Evolutionary conservation across 2,797 vertebrate species (phyloP), one percentile per base, ranked within the genome.

Genomic region (Premnoplex brunnescens): DNA sequence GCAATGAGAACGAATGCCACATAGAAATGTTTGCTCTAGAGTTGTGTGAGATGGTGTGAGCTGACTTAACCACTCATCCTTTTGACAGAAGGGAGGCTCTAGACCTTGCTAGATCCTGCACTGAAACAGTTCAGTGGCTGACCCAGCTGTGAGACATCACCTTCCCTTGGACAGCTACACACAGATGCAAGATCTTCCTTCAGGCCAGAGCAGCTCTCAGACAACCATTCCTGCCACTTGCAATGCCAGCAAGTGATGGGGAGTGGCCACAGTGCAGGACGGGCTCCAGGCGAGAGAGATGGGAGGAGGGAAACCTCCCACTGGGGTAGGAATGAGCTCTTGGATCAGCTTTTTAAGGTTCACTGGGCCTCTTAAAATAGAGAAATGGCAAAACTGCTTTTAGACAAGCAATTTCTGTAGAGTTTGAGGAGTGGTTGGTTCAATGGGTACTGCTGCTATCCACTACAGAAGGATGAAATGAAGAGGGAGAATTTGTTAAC

Each of bases 291-390:
- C 12, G 18, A 24, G 36, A 34, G 9, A 52, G 14, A 15, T 6
- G 55, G 39, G 37, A 44, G 39, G 21, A 63, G 19, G 7, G 14
- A 78, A 84, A 39, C 13, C 32, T 64, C 34, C 43, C 28, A 7
- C 36, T 46, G 0, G 0, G 22, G 37, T 22, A n/a, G 30, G 44
- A 63, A 58, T 0, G 1, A 62, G 28, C 26, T 52, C 43, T 74
- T 74, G 43, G 28, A 58, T 74, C 44, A 63, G 37, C 37, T 43
- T 83, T 67, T 18, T 26, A 54, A 64, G 56, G 27, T 80, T 79
- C 32, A 34, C 23, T 37, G 39, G 59, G 15, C 24, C 24, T 85
- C 24, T 60, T 76, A 34, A 71, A 71, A 18, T 11, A 66, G 36
- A 55, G 27, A 60, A 80, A 59, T 49, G 1, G 37, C 37, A 64